Base-by-base conservation (phyloP, 2,113 vertebrate genomes). In the Erythrolamprus reginae region DNA sequence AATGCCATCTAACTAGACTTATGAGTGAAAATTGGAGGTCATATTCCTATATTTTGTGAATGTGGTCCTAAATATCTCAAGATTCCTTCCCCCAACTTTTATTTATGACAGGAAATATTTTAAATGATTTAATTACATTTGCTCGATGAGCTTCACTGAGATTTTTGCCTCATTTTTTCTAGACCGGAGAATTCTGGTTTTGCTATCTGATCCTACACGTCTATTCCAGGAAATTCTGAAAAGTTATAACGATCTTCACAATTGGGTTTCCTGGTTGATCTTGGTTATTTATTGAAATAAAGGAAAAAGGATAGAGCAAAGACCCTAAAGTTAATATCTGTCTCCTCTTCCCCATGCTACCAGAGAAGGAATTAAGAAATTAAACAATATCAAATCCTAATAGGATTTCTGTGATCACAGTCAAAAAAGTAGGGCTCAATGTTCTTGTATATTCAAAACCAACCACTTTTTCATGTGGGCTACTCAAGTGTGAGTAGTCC, bases 1-100 rank as follows among this genome's bases (percentile, higher is more conserved):
- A 89, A 89, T 61, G 89, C 82, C 47, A 82, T 89, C 65, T 58
- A 87, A 87, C 12, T 83, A 93, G 92, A 92, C 1, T 24, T 88
- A 4, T 1, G 38, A 89, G 0, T 65, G 77, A 91, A 70, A 26
- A 55, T 53, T 83, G 21, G 28, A 5, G 8, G 42, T 26, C 93
- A 55, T 10, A 91, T 13, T 1, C 5, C 0, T 45, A 89, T 58
- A 86, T 56, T 10, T 55, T 55, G 50, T 89, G 65, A 77, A 92
- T 77, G 23, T 42, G 33, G 17, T 77, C 70, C 15, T 77, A 77
- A 77, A 77, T 77, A 42, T 42, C 83, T 61, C 55, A 50, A 26
- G 45, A 50, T 21, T 12, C 19, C 3, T 3, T 28, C 6, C 48
- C 19, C n/a, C 15, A 65, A 6, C 61, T 65, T 47, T 42, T n/a